Evolutionary conservation across 2,797 vertebrate species (phyloP).

Genomic region (Parotocinclus haroldoi): DNA sequence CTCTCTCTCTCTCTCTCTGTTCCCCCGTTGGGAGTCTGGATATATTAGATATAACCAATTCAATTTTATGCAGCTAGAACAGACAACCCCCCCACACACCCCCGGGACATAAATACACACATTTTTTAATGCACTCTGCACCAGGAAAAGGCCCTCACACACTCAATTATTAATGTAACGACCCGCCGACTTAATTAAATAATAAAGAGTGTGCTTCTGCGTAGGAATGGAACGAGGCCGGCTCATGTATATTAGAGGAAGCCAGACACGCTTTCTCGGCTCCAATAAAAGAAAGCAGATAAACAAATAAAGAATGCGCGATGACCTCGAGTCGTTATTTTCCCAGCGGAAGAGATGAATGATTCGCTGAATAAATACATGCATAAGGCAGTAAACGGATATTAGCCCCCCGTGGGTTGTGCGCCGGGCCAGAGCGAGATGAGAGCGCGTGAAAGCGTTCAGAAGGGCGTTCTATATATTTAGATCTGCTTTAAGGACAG

Average conservation of each 20-base stretch:
- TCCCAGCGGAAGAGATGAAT: conserved; percentile 37
- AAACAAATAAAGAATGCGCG: conserved; percentile 47
- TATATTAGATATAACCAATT: conserved; percentile 83
- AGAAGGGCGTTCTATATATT: conserved; percentile 9
- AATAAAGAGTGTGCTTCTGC: conserved; percentile 74
- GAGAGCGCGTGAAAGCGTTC: conserved; percentile 22
- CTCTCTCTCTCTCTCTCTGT: neutral
- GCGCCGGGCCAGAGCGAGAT: conserved; percentile 16
- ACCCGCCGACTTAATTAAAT: conserved; percentile 79
- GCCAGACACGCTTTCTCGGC: conserved; percentile 24
- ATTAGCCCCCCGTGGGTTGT: conserved; percentile 37
- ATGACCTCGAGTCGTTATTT: conserved; percentile 41
- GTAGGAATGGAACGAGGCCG: conserved; percentile 73
- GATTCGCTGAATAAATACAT: conserved; percentile 45
- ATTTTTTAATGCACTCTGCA: conserved; percentile 82
- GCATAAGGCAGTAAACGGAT: conserved; percentile 41
- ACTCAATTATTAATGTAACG: conserved; percentile 82
- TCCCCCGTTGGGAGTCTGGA: conserved; percentile 70
- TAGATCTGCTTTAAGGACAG: conserved; percentile 14
- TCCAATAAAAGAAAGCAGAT: conserved; percentile 35
- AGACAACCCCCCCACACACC: conserved; percentile 60
- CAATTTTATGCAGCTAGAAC: conserved; percentile 80
- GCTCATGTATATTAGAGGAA: conserved; percentile 55
- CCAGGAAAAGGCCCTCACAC: conserved; percentile 76
- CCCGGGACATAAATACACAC: conserved; percentile 77